These are phyloP conservation scores for Albula goreensis DNA, from an alignment of 2,113 vertebrate species.

Conservation along the genomic window DNA sequence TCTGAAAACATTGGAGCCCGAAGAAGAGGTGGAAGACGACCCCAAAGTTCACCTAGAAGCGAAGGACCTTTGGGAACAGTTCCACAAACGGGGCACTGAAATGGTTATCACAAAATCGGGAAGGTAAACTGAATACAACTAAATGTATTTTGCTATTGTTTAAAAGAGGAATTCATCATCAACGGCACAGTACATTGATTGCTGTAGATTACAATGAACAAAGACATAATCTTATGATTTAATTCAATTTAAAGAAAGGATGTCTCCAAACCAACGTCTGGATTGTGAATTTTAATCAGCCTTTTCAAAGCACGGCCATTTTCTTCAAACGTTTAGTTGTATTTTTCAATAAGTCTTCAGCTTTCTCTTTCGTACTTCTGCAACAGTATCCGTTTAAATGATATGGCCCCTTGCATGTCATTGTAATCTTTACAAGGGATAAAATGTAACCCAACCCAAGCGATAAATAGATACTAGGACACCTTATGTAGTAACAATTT, in stretches of 20 bases:
- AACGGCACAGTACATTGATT: background rate
- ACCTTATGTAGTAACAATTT: constrained; percentile 47
- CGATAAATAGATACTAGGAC: constrained; percentile 30
- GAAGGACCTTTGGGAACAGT: constrained; percentile 90
- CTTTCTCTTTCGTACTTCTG: background rate
- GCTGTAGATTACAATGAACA: background rate
- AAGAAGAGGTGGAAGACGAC: constrained; percentile 79
- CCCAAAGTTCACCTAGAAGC: constrained; percentile 88
- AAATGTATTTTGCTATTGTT: background rate
- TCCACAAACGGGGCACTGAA: constrained; percentile 90
- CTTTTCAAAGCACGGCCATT: background rate
- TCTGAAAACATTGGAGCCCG: constrained; percentile 74
- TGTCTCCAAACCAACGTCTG: background rate
- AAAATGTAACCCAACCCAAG: constrained; percentile 31
- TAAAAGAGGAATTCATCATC: background rate
- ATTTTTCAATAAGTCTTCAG: background rate
- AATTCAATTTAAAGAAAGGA: background rate
- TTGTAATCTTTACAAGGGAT: constrained; percentile 31
- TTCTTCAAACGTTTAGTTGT: background rate
- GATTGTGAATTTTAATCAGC: background rate
- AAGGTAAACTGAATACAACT: constrained; percentile 72
- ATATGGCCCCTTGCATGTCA: constrained; percentile 19
- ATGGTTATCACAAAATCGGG: constrained; percentile 98
- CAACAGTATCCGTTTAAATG: background rate
- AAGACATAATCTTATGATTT: background rate